phyloP scores from a whole-genome alignment of 2,113 vertebrate species.

The Phrynosoma blainvillii region DNA sequence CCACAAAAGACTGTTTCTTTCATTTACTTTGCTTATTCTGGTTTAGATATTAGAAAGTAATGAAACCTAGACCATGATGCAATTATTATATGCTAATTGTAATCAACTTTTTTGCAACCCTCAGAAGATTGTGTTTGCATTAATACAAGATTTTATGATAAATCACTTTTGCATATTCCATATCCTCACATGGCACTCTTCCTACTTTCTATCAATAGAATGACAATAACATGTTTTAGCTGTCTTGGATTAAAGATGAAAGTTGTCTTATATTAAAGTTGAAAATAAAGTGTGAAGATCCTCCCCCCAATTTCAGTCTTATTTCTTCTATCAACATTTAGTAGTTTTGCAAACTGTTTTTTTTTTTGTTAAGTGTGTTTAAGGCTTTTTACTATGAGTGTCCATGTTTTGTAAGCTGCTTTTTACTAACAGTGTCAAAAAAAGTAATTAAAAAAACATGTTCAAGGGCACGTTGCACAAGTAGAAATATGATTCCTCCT shows the following conservation, averaged over 20 bases:
- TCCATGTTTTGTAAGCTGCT: background rate
- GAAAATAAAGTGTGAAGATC: conserved; percentile 11
- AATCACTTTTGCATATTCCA: conserved; percentile 51
- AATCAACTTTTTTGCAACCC: conserved; percentile 44
- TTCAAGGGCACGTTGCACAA: background rate
- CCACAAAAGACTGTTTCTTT: conserved; percentile 30
- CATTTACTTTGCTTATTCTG: conserved; percentile 46
- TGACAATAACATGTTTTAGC: background rate
- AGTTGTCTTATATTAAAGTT: background rate
- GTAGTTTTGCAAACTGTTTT: background rate
- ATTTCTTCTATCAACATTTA: background rate
- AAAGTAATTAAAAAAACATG: background rate
- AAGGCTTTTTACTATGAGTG: background rate
- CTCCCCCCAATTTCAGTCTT: background rate
- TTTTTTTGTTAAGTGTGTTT: too few relatives aligned
- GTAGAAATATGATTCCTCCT: background rate
- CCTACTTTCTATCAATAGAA: conserved; percentile 34
- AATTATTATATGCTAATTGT: conserved; percentile 69
- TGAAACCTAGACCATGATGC: conserved; percentile 30
- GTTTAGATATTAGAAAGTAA: conserved; percentile 28
- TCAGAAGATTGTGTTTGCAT: conserved; percentile 32
- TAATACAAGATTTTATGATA: conserved; percentile 53
- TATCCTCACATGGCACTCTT: conserved; percentile 25
- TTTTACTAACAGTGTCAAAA: background rate
- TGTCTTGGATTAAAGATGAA: conserved; percentile 10